phyloP scores from a whole-genome alignment of 2,888 invertebrate species.

The Caenorhabditis sp. region DNA sequence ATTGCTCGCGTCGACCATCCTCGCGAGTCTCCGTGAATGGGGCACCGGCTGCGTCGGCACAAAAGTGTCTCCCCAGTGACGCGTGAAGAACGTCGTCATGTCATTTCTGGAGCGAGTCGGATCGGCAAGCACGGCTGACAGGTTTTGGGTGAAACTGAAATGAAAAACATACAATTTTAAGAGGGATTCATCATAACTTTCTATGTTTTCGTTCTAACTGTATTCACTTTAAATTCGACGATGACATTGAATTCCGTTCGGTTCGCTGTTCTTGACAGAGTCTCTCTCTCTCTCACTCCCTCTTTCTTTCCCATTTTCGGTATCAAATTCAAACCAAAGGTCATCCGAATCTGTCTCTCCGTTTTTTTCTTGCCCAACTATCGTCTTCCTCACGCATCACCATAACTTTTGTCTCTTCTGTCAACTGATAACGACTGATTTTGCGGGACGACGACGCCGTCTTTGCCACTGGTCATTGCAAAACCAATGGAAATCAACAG shows the following conservation, averaged over 20 bases:
- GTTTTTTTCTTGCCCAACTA: slow-evolving; percentile 17
- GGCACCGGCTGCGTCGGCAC: slow-evolving; percentile 86
- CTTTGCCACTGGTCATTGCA: slow-evolving; percentile 34
- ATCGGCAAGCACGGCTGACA: slow-evolving; percentile 76
- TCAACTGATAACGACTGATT: slow-evolving; percentile 30
- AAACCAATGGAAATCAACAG: slow-evolving; percentile 17
- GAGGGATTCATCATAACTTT: neutral
- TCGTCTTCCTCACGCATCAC: slow-evolving; percentile 17
- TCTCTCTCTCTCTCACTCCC: neutral
- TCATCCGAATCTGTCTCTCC: slow-evolving; percentile 29
- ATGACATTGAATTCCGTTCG: slow-evolving; percentile 44
- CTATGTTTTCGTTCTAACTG: neutral
- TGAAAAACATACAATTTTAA: slow-evolving; percentile 2
- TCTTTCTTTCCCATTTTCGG: slow-evolving; percentile 24
- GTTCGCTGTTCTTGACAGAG: slow-evolving; percentile 18
- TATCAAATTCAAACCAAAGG: slow-evolving; percentile 53
- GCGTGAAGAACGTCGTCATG: slow-evolving; percentile 92
- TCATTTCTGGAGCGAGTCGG: slow-evolving; percentile 85
- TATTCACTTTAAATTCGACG: neutral
- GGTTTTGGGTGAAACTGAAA: slow-evolving; percentile 77
- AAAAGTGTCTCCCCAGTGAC: slow-evolving; percentile 97
- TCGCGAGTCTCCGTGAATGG: slow-evolving; percentile 85
- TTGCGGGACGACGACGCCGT: slow-evolving; percentile 16
- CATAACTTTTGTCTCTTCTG: slow-evolving; percentile 28
- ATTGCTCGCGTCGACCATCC: slow-evolving; percentile 89